phyloP scores from a whole-genome alignment of 2,888 invertebrate species.

The Harpagoxenus sublaevis region DNA sequence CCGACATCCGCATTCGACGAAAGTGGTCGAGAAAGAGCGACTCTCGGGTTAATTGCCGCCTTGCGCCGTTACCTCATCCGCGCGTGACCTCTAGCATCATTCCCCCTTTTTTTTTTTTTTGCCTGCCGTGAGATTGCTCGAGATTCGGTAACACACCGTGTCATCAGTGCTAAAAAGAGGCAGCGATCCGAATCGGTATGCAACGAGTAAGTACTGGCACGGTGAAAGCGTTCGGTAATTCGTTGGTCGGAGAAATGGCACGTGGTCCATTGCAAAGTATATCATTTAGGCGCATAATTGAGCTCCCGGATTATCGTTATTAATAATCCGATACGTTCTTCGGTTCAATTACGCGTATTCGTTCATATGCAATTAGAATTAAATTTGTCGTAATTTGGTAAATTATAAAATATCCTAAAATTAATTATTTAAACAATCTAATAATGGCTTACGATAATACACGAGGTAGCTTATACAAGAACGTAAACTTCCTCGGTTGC shows the following conservation, averaged over 20 bases:
- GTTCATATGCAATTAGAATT: not conserved
- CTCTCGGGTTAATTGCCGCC: slow-evolving; percentile 23
- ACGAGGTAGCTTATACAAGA: not conserved
- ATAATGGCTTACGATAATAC: not conserved
- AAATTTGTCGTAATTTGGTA: not conserved
- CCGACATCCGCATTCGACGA: slow-evolving; percentile 3
- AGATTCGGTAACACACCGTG: slow-evolving; percentile 46
- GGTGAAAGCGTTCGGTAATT: slow-evolving; percentile 40
- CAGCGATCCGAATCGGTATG: slow-evolving; percentile 50
- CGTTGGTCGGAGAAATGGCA: slow-evolving; percentile 36
- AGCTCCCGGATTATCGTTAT: slow-evolving; percentile 10
- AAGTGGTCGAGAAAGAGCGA: slow-evolving; percentile 30
- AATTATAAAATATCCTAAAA: not conserved
- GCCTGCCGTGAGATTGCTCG: not conserved
- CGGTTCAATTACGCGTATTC: not conserved
- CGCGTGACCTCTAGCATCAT: slow-evolving; percentile 33
- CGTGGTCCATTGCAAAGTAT: slow-evolving; percentile 26
- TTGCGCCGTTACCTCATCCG: slow-evolving; percentile 28
- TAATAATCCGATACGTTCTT: not conserved
- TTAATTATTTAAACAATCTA: not conserved
- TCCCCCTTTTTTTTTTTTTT: not conserved
- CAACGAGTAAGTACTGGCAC: slow-evolving; percentile 25
- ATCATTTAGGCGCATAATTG: not conserved
- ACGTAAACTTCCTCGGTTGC: not conserved
- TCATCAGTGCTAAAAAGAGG: slow-evolving; percentile 39